Evolutionary conservation across 2,113 vertebrate genomes (phyloP).

Genomic region (Alligator sinensis): DNA sequence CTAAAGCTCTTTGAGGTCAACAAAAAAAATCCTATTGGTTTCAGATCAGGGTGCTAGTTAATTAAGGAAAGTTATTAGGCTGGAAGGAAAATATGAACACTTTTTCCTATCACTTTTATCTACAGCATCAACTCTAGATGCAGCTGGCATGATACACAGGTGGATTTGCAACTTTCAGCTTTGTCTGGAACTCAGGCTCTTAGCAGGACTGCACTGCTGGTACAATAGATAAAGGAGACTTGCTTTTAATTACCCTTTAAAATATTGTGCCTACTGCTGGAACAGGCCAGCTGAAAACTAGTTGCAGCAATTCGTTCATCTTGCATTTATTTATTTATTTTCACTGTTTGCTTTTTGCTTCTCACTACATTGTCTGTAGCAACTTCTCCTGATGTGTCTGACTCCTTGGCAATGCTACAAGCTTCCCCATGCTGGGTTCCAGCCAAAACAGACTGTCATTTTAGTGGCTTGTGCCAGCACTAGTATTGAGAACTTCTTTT

Average conservation of each 20-base stretch:
- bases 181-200: neutral
- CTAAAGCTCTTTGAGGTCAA: slow-evolving; percentile 19
- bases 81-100: neutral
- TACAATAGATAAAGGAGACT: neutral
- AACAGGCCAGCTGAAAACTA: slow-evolving; percentile 28
- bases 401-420: neutral
- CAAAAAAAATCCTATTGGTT: slow-evolving; percentile 28
- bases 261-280: neutral
- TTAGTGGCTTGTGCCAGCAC: neutral
- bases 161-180: neutral
- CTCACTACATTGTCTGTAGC: slow-evolving; percentile 14
- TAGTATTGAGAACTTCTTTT: neutral
- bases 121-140: neutral
- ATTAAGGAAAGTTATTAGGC: neutral
- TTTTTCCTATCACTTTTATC: neutral
- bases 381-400: slow-evolving; percentile 24
- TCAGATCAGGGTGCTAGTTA: neutral
- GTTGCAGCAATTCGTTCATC: neutral
- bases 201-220: neutral
- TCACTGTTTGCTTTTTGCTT: slow-evolving; percentile 15
- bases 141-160: neutral
- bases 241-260: slow-evolving; percentile 2
- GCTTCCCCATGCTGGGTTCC: neutral
- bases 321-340: slow-evolving; percentile 6
- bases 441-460: slow-evolving; percentile 26